Evolutionary conservation across 2,113 vertebrate species (phyloP).

Genomic region (Oreochromis spilurus): DNA sequence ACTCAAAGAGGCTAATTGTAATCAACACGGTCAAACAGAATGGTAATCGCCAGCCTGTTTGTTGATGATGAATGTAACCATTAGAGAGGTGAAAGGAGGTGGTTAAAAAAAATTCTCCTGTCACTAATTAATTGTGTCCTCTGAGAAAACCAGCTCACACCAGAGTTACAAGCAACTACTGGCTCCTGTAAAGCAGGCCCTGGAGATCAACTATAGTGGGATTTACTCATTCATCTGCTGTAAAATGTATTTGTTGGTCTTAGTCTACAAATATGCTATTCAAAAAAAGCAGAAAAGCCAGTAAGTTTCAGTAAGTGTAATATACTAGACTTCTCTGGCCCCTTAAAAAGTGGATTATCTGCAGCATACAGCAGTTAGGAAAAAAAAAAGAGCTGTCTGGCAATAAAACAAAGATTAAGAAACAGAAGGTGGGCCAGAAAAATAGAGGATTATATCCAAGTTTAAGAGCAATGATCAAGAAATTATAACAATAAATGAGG

Average conservation of each 20-base stretch:
- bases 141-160: conserved; percentile 23
- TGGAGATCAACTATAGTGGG: background rate
- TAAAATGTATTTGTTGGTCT: background rate
- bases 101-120: conserved; percentile 14
- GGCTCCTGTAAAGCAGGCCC: background rate
- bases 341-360: background rate
- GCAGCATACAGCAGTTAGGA: background rate
- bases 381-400: background rate
- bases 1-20: conserved; percentile 38
- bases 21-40: conserved; percentile 27
- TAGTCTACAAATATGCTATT: background rate
- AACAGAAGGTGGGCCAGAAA: background rate
- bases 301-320: background rate
- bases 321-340: background rate
- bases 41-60: conserved; percentile 20
- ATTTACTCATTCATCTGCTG: background rate
- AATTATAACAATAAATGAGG: background rate
- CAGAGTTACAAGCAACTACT: conserved; percentile 9
- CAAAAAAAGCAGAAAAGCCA: background rate
- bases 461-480: background rate
- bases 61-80: conserved; percentile 48
- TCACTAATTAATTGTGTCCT: conserved; percentile 44
- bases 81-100: conserved; percentile 3
- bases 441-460: background rate
- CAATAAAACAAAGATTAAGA: background rate